Conservation (phyloP, 1,140 invertebrate species). For the Eupristina koningsbergeri region DNA sequence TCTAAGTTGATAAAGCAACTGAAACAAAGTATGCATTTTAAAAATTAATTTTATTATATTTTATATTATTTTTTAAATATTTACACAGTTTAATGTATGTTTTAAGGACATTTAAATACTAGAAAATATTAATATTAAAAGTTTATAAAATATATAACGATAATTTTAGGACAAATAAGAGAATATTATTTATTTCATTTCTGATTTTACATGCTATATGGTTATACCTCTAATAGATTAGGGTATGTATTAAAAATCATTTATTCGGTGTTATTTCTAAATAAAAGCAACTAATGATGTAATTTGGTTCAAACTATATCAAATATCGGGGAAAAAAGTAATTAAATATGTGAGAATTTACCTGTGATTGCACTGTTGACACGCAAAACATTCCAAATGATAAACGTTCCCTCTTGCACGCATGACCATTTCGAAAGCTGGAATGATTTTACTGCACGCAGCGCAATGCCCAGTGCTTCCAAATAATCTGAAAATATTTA, state of each 20-base stretch:
- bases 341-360: constrained; percentile 67
- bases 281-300: background rate
- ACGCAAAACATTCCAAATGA: constrained; percentile 96
- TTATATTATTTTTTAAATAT: too few relatives aligned
- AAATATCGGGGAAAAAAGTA: background rate
- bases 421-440: constrained; percentile 98
- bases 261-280: background rate
- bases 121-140: too few relatives aligned
- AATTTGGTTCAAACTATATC: background rate
- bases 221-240: too few relatives aligned
- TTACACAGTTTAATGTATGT: too few relatives aligned
- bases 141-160: too few relatives aligned
- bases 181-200: too few relatives aligned
- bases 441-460: constrained; percentile 93
- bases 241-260: background rate
- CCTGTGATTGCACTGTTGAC: constrained; percentile 97
- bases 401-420: constrained; percentile 94
- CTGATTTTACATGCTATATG: too few relatives aligned
- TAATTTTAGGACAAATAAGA: too few relatives aligned
- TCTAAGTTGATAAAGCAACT: too few relatives aligned
- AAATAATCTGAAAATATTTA: constrained; percentile 81
- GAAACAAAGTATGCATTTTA: too few relatives aligned
- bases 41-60: too few relatives aligned
- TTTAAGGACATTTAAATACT: too few relatives aligned
- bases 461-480: constrained; percentile 94